Evolutionary conservation across 2,797 vertebrate species (phyloP), one percentile per base, ranked within the genome.

Genomic region (Percopsis omiscomaycus): DNA sequence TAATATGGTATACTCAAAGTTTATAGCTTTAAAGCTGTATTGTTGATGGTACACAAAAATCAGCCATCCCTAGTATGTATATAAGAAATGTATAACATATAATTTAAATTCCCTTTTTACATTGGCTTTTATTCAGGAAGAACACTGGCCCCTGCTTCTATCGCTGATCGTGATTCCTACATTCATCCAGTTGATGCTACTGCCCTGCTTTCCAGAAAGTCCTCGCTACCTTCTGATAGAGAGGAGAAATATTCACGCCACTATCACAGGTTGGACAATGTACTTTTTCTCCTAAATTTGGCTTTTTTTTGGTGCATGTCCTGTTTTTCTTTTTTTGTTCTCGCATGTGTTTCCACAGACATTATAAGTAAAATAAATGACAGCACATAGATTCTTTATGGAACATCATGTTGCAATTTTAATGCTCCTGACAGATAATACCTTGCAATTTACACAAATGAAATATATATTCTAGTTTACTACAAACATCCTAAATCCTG

Each of bases 131-230:
- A 53, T 74, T 86, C 91, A 97, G 96, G 94, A 96, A 60, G 88
- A 93, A 53, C 61, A 93, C 72, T 97, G 96, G 96, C 95, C 95
- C 44, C 70, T 96, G 66, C 93, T 95, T 37, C 85, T 97, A 45
- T 92, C 95, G 0, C 61, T 95, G 54, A 87, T 95, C 37, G 87
- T 93, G 5, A 45, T 94, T 57, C 95, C 96, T 0, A 89, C 94
- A 16, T 74, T 83, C 22, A 50, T 96, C 45, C 95, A 97, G 80
- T 82, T 96, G 60, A 66, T 94, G 64, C 80, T 96, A 78, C 90
- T 97, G 79, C 94, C 92, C 66, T 96, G 94, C 92, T 96, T 97
- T 86, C 95, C 95, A 0, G 95, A 97, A 85, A 96, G 95, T 81
- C 96, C 96, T 0, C 93, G 96, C 0, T 96, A 95, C 82, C 87